Evolutionary conservation across 2,113 vertebrate species (phyloP).

Genomic region (Pomatostomus ruficeps): DNA sequence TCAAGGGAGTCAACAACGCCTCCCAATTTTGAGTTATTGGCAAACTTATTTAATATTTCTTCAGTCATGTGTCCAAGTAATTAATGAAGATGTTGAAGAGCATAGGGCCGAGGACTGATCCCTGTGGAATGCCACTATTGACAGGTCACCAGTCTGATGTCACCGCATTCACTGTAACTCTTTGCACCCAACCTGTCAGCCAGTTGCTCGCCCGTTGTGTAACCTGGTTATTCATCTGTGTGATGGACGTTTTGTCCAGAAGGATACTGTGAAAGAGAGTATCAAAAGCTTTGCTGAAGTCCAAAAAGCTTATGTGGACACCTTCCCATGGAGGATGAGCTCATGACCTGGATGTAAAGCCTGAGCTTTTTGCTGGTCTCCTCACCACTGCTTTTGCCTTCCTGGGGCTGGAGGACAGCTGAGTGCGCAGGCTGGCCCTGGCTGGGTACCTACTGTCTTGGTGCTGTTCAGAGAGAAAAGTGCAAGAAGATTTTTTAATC

Average conservation of each 20-base stretch:
- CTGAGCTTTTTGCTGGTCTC: fast-evolving
- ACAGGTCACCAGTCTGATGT: not conserved
- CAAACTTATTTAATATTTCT: not conserved
- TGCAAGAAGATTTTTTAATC: not conserved
- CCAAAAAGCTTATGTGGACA: fast-evolving
- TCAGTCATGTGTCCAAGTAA: not conserved
- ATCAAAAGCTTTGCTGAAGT: not conserved
- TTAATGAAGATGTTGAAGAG: not conserved
- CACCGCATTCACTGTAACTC: not conserved
- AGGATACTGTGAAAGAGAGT: not conserved
- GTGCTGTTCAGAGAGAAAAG: not conserved
- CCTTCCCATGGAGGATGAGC: not conserved
- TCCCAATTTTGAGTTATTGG: not conserved
- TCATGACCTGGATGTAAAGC: fast-evolving
- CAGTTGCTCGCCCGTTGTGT: not conserved
- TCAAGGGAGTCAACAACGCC: not conserved
- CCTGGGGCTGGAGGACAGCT: not conserved
- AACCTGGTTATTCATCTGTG: not conserved
- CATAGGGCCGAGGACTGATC: not conserved
- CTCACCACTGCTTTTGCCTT: not conserved
- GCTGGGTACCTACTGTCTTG: not conserved
- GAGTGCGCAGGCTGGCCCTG: fast-evolving
- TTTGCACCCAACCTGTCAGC: not conserved
- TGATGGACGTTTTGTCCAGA: not conserved
- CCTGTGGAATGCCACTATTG: not conserved